Conservation (phyloP, 2,113 vertebrate species). For the Pelvicachromis taeniatus region DNA sequence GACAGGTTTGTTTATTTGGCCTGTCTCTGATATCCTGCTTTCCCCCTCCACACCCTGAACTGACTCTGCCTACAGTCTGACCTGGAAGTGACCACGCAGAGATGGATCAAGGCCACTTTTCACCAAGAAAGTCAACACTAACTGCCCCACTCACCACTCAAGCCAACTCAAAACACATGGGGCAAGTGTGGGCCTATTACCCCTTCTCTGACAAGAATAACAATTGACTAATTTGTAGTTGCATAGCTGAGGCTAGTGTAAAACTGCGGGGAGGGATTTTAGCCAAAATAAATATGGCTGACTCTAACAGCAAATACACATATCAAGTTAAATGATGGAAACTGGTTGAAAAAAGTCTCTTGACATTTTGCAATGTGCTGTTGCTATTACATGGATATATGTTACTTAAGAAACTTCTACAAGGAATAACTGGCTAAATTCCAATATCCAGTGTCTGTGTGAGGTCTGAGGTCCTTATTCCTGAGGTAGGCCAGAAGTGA, state of each 20-base stretch:
- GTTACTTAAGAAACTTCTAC: not conserved
- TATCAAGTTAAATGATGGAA: not conserved
- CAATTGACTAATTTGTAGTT: conserved; percentile 58
- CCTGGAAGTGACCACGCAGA: conserved; percentile 69
- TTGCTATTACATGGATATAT: not conserved
- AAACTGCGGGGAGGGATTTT: conserved; percentile 24
- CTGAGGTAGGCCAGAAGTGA: conserved; percentile 55
- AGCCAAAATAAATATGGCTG: conserved; percentile 44
- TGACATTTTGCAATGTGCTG: not conserved
- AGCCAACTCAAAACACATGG: conserved; percentile 70
- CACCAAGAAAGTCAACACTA: conserved; percentile 67
- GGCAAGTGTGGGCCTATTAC: conserved; percentile 66
- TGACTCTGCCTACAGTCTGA: conserved; percentile 53
- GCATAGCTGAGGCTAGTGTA: conserved; percentile 1
- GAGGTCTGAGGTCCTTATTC: conserved; percentile 50
- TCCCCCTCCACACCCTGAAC: conserved; percentile 28
- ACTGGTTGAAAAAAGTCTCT: not conserved
- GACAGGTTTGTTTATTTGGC: conserved; percentile 75
- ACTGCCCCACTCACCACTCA: conserved; percentile 57
- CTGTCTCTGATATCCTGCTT: conserved; percentile 74
- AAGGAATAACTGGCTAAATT: not conserved
- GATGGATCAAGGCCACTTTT: conserved; percentile 73
- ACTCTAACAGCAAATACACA: conserved; percentile 5
- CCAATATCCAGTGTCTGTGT: conserved; percentile 31
- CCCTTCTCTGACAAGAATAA: conserved; percentile 60